phyloP scores from a whole-genome alignment of 1,140 invertebrate species.

The Drosophila kepulauana region DNA sequence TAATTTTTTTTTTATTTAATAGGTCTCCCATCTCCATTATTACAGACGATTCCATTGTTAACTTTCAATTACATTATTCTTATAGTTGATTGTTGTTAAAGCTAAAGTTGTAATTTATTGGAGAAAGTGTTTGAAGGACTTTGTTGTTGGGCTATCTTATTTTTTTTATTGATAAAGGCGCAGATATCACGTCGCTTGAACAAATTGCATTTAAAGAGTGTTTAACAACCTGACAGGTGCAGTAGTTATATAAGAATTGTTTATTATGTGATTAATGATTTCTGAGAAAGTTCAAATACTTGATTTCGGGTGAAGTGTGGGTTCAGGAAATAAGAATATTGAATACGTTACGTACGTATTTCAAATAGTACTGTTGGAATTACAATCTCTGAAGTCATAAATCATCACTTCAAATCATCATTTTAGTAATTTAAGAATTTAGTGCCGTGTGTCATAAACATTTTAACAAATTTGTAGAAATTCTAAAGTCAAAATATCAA shows the following conservation, averaged over 20 bases:
- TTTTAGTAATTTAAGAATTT: no score
- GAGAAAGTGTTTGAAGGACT: constrained; percentile 42
- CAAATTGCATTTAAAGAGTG: constrained; percentile 35
- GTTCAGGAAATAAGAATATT: no score
- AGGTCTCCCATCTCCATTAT: constrained; percentile 1
- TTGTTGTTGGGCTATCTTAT: background rate
- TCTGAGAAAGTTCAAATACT: background rate
- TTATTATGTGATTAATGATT: background rate
- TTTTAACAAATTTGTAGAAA: background rate
- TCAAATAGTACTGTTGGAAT: no score
- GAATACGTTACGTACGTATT: no score
- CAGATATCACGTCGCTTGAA: constrained; percentile 52
- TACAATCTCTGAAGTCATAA: no score
- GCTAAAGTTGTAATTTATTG: background rate
- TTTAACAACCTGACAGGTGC: constrained; percentile 31
- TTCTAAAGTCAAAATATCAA: background rate
- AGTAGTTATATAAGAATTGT: constrained; percentile 3
- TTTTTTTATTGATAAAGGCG: constrained; percentile 26
- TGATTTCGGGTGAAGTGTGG: background rate
- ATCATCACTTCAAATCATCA: no score
- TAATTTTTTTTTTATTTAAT: constrained; percentile 48
- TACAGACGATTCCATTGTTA: constrained; percentile 34
- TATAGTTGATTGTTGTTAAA: background rate
- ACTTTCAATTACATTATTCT: constrained; percentile 34
- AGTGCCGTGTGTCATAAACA: no score